Base-by-base conservation (phyloP, 2,888 invertebrate species). In the Pedicia rivosa region DNA sequence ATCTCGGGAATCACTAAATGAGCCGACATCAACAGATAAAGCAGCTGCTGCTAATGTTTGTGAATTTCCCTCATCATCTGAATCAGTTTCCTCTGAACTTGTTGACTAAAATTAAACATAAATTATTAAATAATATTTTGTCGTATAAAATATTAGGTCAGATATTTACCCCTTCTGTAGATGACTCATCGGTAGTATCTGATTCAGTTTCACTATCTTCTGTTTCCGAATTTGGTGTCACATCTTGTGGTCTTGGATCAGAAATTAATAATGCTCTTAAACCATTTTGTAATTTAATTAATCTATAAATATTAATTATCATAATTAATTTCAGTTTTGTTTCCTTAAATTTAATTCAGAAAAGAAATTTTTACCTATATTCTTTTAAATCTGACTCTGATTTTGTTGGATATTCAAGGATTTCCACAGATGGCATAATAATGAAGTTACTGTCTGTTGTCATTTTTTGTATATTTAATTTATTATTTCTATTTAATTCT, bases 1-100 rank as follows among this genome's bases (percentile, higher is more conserved):
- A 48, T 69, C 67, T 6, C 64, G 58, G 0, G 84, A 84, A 59
- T 87, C 84, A 49, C 78, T 78, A 60, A 82, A 87, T 49, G 68
- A 68, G 1, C 39, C 86, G 14, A 79, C 82, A 15, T 78, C 75
- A 9, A 86, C 73, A 45, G 74, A 71, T 1, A 87, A 59, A 6
- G 77, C 76, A 48, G 81, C 80, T 1, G 84, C 84, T 12, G 83
- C 81, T 70, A 48, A 47, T 46, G 58, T 64, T 43, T 54, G 56
- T 24, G 53, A 54, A 13, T 56, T 59, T 42, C 43, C 46, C 24
- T 48, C 50, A 22, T 45, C 46, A 13, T 47, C 47, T 4, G 45
- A 44, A 5, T 43, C 41, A 15, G 13, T 29, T 10, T 31, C 35
- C 6, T 41, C 40, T 9, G 32, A 28, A n/a, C n/a, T n/a, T n/a